A percentile compares a stretch with the other conserved stretches of the same genome.
phyloP scores from a whole-genome alignment of 1,140 invertebrate genomes.

The Drosophila burlai region DNA sequence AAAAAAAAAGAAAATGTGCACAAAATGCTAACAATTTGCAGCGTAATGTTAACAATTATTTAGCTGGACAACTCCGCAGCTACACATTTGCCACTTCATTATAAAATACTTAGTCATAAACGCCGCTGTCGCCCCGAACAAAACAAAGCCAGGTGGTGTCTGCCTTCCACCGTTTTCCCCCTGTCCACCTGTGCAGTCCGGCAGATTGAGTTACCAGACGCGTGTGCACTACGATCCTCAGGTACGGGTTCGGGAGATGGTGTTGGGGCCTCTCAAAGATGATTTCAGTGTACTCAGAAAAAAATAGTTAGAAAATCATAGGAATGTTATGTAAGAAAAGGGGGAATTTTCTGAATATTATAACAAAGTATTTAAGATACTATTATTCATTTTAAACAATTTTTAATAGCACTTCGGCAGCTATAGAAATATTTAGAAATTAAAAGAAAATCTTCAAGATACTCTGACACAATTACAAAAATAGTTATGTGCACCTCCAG shows the following conservation, averaged over 20 bases:
- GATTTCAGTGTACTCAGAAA: constrained; percentile 1
- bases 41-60: constrained; percentile 51
- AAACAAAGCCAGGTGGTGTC: constrained; percentile 40
- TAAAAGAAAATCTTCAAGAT: neutral
- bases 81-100: constrained; percentile 75
- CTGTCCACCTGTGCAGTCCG: constrained; percentile 18
- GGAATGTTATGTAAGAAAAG: too few relatives aligned
- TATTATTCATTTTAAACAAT: neutral
- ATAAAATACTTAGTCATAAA: constrained; percentile 76
- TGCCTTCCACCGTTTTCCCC: constrained; percentile 5
- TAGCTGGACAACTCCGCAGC: constrained; percentile 34
- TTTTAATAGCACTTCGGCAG: neutral
- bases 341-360: too few relatives aligned
- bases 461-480: neutral
- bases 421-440: neutral
- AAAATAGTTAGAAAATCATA: neutral
- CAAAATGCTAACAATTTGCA: constrained; percentile 41
- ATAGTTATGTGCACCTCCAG: constrained; percentile 8
- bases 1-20: neutral
- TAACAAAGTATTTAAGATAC: neutral
- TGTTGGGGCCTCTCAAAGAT: constrained; percentile 19
- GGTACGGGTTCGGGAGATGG: constrained; percentile 13
- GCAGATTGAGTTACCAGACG: constrained; percentile 51
- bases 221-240: constrained; percentile 29
- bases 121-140: constrained; percentile 43